Evolutionary conservation across 2,888 invertebrate genomes (phyloP).

Genomic region (Acanthosepion pharaonis): DNA sequence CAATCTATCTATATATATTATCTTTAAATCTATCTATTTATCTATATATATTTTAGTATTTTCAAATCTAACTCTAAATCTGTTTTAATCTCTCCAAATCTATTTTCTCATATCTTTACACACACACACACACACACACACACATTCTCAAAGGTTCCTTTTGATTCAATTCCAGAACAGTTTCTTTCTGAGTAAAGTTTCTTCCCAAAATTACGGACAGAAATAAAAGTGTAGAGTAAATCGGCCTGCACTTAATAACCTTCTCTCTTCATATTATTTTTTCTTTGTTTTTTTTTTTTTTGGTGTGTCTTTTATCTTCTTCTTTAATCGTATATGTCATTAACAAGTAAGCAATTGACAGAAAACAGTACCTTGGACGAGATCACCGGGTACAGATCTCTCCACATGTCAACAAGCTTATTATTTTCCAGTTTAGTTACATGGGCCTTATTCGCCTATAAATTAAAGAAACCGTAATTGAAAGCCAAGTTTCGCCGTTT

Average conservation of each 20-base stretch:
- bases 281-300: neutral
- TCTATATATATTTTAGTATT: no score
- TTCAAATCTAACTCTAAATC: no score
- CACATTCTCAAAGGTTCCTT: neutral
- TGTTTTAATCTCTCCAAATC: no score
- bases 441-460: neutral
- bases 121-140: neutral
- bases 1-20: neutral
- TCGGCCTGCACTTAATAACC: slow-evolving; percentile 12
- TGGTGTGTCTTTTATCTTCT: neutral
- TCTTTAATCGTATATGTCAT: slow-evolving; percentile 22
- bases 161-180: neutral
- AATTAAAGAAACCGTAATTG: neutral
- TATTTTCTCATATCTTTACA: no score
- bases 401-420: slow-evolving; percentile 33
- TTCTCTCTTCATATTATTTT: neutral
- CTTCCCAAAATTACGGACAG: neutral
- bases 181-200: neutral
- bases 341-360: slow-evolving; percentile 33
- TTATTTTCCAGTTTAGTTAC: slow-evolving; percentile 16
- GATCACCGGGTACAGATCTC: neutral
- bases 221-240: neutral
- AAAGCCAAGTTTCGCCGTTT: neutral
- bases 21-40: no score
- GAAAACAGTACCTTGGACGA: slow-evolving; percentile 12